Evolutionary conservation across 2,113 vertebrate genomes (phyloP).

Genomic region (Anas platyrhynchos): DNA sequence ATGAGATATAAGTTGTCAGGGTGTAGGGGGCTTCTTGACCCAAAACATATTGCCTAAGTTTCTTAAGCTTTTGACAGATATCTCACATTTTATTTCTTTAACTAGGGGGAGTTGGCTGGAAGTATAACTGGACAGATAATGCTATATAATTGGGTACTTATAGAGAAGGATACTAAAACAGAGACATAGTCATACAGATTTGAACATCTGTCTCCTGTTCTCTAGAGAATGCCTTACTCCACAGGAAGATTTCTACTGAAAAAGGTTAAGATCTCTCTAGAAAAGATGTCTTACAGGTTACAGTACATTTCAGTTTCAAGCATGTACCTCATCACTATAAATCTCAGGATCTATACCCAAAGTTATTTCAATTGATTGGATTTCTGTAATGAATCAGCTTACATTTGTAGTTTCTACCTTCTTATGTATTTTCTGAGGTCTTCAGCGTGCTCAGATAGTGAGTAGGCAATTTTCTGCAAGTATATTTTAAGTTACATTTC

Average conservation of each 20-base stretch:
- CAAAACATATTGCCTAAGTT: not conserved
- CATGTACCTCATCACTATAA: not conserved
- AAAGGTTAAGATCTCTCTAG: not conserved
- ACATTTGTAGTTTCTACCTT: not conserved
- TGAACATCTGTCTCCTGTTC: not conserved
- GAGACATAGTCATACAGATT: not conserved
- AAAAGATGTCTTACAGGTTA: rapidly evolving
- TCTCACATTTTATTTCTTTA: not conserved
- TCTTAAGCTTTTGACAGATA: not conserved
- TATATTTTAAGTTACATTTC: not conserved
- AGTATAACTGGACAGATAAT: not conserved
- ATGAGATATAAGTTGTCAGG: not conserved
- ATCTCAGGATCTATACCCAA: not conserved
- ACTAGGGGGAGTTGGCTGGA: not conserved
- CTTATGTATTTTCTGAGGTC: not conserved
- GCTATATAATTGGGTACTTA: not conserved
- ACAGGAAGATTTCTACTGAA: not conserved
- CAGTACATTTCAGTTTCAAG: not conserved
- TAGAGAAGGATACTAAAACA: not conserved
- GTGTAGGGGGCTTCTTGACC: not conserved
- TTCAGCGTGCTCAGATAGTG: not conserved
- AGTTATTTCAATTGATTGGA: not conserved
- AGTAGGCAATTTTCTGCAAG: not conserved
- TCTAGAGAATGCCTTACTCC: not conserved
- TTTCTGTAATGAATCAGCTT: not conserved